Evolutionary conservation across 2,797 vertebrate species (phyloP), one percentile per base, ranked within the genome.

Genomic region (Danio choprae): DNA sequence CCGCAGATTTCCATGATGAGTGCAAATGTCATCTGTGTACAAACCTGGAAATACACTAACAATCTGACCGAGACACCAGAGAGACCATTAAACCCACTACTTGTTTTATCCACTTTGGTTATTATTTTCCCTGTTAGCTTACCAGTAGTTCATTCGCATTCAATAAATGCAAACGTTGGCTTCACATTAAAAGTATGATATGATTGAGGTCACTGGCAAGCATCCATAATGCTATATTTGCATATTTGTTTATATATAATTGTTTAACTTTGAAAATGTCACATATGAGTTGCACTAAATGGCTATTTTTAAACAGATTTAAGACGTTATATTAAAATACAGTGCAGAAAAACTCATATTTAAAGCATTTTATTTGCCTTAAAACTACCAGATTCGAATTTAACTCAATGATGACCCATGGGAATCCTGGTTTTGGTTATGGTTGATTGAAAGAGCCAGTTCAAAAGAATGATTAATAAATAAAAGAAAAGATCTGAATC

Each of bases 21-120:
- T 10, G 20, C 55, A 50, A 46, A 29, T 48, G 40, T 44, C 44
- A 15, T 83, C 71, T 48, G 78, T 63, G 38, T 74, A 72, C 72
- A 36, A n/a, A 9, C 11, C n/a, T 8, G 29, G 44, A 69, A 69
- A 75, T 62, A 69, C 62, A 80, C 48, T 36, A 4, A 8, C 40
- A 9, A 6, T 55, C 68, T 60, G 13, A 12, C 40, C 7, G 22
- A 36, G 43, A 15, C 7, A n/a, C 41, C 22, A 20, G 22, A 60
- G 53, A 38, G 38, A 60, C 59, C 68, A 84, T 20, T 22, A 20
- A 80, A 76, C 20, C 38, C n/a, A n/a, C n/a, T n/a, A n/a, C 29
- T 29, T 29, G 29, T 29, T 29, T 29, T 29, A 29, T 29, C 29
- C 29, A 22, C 65, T 68, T 16, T 38, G 71, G 68, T 82, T 81